These are phyloP conservation scores for Rhodophaea formosa DNA, from an alignment of 2,888 invertebrate species.

Conservation along the genomic window DNA sequence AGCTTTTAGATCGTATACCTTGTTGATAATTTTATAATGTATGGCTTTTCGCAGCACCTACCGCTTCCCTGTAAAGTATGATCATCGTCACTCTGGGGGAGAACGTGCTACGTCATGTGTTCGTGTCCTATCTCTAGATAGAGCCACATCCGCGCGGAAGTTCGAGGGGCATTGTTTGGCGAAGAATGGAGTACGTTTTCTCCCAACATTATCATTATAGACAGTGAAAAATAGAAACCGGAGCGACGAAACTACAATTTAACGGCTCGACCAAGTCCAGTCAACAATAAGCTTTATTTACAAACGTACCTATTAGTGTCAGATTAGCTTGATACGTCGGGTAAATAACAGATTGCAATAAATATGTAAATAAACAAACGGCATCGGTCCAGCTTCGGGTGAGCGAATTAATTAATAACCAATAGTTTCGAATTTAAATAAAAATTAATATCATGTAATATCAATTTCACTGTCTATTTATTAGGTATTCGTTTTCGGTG, in stretches of 20 bases:
- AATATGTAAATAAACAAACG: conserved; percentile 74
- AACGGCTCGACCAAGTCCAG: conserved; percentile 27
- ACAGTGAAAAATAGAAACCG: conserved; percentile 65
- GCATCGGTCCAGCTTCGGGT: conserved; percentile 66
- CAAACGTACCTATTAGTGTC: conserved; percentile 33
- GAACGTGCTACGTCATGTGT: conserved; percentile 32
- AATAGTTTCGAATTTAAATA: conserved; percentile 75
- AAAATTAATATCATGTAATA: conserved; percentile 72
- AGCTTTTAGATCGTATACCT: conserved; percentile 55
- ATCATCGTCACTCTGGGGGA: conserved; percentile 56
- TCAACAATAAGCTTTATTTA: conserved; percentile 38
- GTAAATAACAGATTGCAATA: conserved; percentile 72
- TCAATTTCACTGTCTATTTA: conserved; percentile 81
- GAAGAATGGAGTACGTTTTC: conserved; percentile 26
- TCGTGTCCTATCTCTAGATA: background rate
- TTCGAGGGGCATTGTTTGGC: background rate
- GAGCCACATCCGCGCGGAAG: background rate
- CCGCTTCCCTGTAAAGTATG: conserved; percentile 46
- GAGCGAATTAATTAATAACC: conserved; percentile 60
- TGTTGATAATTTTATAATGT: conserved; percentile 61
- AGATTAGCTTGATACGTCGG: conserved; percentile 47
- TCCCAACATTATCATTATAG: conserved; percentile 58
- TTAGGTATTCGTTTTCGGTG: conserved; percentile 77
- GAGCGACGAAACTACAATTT: conserved; percentile 36
- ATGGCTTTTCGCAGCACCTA: conserved; percentile 45